Evolutionary conservation across 1,140 invertebrate genomes (phyloP).

Genomic region (Solenopsis invicta): DNA sequence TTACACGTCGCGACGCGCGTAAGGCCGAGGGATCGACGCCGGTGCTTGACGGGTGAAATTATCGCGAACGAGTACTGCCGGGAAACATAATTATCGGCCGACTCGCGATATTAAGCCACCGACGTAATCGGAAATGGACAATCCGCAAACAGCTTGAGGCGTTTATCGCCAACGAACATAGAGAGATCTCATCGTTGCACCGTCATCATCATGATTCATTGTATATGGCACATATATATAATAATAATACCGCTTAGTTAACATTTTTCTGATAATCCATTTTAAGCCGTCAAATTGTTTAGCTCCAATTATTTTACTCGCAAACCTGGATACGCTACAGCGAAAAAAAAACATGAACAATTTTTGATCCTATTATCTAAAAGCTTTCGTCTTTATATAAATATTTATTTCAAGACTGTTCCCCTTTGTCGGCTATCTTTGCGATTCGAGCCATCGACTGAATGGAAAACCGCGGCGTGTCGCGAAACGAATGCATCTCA

Average conservation of each 20-base stretch:
- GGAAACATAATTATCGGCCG: conserved; percentile 54
- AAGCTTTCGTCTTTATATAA: neutral
- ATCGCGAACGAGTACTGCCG: conserved; percentile 53
- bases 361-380: neutral
- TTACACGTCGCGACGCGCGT: conserved; percentile 66
- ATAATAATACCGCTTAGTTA: conserved; percentile 16
- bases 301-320: neutral
- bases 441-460: neutral
- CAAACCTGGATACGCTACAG: neutral
- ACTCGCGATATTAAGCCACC: conserved; percentile 29
- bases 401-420: neutral
- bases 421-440: neutral
- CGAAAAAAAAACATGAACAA: too few species aligned
- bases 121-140: conserved; percentile 36
- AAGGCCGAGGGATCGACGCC: conserved; percentile 59
- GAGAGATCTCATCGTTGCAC: neutral
- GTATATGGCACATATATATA: neutral
- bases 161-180: conserved; percentile 24
- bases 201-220: conserved; percentile 20
- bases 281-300: neutral
- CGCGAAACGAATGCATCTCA: conserved; percentile 40
- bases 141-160: conserved; percentile 26
- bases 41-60: conserved; percentile 61
- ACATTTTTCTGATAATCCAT: neutral
- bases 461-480: conserved; percentile 1